Evolutionary conservation across 2,113 vertebrate species (phyloP).

Genomic region (Anseranas semipalmata): DNA sequence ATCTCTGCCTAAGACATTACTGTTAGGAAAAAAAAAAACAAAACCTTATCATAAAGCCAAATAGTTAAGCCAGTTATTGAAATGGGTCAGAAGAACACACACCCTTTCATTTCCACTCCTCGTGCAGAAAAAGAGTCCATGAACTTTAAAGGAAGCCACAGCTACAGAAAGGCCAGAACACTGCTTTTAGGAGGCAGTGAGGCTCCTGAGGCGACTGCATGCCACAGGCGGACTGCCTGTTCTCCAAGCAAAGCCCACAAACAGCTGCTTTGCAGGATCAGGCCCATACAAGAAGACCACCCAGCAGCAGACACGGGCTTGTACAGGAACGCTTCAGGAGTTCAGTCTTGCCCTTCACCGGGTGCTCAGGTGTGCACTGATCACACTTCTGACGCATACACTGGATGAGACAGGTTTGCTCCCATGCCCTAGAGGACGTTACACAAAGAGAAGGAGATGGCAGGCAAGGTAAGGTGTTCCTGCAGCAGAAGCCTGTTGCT

Average conservation of each 20-base stretch:
- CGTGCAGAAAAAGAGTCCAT: not conserved
- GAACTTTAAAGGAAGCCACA: not conserved
- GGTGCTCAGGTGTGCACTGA: not conserved
- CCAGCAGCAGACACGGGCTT: not conserved
- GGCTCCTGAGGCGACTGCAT: not conserved
- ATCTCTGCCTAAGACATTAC: not conserved
- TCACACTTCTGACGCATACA: accelerated
- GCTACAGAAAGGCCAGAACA: not conserved
- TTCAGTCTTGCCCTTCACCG: not conserved
- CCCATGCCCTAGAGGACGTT: accelerated
- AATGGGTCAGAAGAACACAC: not conserved
- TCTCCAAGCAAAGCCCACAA: not conserved
- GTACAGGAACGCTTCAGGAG: no score
- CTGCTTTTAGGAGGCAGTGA: not conserved
- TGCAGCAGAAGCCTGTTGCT: not conserved
- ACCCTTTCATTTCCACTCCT: not conserved
- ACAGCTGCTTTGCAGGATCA: not conserved
- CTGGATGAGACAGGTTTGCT: not conserved
- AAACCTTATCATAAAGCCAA: not conserved
- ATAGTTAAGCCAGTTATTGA: slow-evolving; percentile 4
- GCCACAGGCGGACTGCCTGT: not conserved
- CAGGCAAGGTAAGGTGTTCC: not conserved
- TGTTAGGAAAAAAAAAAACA: slow-evolving; percentile 19
- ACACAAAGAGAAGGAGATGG: not conserved
- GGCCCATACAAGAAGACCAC: not conserved